Evolutionary conservation across 2,113 vertebrate genomes (phyloP), one percentile per base, ranked within the genome.

Genomic region (Asarcornis scutulata): DNA sequence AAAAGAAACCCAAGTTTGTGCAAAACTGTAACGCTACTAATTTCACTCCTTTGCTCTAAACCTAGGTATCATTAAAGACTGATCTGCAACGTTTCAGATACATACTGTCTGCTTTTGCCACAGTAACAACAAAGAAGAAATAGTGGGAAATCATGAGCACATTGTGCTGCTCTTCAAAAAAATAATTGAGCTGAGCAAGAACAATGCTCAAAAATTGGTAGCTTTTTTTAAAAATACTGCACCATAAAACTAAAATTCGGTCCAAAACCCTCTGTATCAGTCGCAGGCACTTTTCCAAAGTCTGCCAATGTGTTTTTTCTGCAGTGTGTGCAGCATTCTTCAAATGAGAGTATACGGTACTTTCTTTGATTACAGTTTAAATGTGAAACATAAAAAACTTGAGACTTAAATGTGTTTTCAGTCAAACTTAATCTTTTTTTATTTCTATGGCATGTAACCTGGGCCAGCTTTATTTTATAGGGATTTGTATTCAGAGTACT

Each of bases 281-380:
- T 89, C 73, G n/a, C 29, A 71, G 95, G 88, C 75, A 94, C 56
- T 88, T 84, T 84, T 96, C 91, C 91, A 95, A 88, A 84, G 69
- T 21, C 93, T 94, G 74, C n/a, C 93, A 58, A 50, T 31, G 56
- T 81, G 88, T 58, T 91, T 97, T 96, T 95, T 86, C 88, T 94
- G 88, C 78, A 73, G 55, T 22, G 55, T 93, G 69, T 79, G 86
- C 83, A 94, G 85, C 83, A 88, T 63, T 73, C 60, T 76, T 71
- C 93, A 94, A 50, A 76, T 1, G 3, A 86, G 50, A 89, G 32
- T 9, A 71, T 22, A 90, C 23, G 42, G n/a, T 50, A 66, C 22
- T 58, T 91, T 74, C 62, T 90, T 13, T n/a, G 18, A 87, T 82
- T 90, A 88, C 10, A 62, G 50, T 73, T 91, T 88, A 60, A 96